Evolutionary conservation across 2,797 vertebrate species (phyloP), one percentile per base, ranked within the genome.

Genomic region (Hylomyscus alleni): DNA sequence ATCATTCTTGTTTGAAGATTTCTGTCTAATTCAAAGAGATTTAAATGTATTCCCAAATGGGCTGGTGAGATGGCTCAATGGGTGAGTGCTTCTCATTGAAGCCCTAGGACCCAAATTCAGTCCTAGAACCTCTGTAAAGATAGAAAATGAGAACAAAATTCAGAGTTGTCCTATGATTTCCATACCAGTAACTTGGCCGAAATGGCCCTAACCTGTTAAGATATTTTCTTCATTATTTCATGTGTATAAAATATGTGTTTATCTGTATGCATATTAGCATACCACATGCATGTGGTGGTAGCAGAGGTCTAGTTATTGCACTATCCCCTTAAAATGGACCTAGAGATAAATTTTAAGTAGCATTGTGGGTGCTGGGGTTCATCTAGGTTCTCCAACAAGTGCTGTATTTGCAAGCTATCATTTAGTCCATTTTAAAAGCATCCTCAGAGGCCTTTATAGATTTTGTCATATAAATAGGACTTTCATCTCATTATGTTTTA

Each of bases 1-100:
- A 19, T 91, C 1, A 5, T 77, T 77, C 91, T 37, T 83, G 82
- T 65, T 92, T 93, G 15, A 78, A 90, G 93, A n/a, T 40, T 83
- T 62, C 14, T 19, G 96, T 95, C 47, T 4, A 44, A 85, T 24
- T 72, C 80, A 58, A 40, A 85, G 29, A 47, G 67, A 81, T 5
- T 87, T 93, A 87, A 95, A 34, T 40, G 7, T 40, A 40, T 60
- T 82, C 7, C n/a, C 24, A 29, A 60, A 3, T 40, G n/a, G 54
- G 40, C 40, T 84, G 40, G 60, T 47, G 5, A 47, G 9, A 65
- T 31, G 82, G 10, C 11, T 47, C 17, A 65, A 19, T 20, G 9
- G 37, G 9, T 47, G 40, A 34, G 4, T 34, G 58, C 15, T 47
- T 65, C 8, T 65, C 67, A 69, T 65, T 20, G 67, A n/a, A 47